phyloP scores from a whole-genome alignment of 2,888 invertebrate species.

The Nemotelus pantherinus region DNA sequence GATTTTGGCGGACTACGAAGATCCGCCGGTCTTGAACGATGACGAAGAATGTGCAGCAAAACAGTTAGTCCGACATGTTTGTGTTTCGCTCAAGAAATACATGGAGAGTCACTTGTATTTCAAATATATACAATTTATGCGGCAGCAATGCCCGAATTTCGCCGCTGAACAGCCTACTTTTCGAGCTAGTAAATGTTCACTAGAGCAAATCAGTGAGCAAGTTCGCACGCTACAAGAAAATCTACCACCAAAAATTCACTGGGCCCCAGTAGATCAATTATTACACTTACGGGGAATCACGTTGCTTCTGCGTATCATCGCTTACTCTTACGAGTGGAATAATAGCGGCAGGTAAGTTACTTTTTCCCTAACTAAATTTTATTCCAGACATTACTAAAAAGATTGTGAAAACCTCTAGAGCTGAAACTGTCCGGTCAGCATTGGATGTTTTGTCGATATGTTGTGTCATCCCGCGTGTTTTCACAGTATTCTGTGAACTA shows the following conservation, averaged over 20 bases:
- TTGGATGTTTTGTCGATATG: slow-evolving; percentile 91
- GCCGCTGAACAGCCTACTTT: slow-evolving; percentile 63
- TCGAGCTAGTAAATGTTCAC: slow-evolving; percentile 72
- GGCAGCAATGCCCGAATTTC: slow-evolving; percentile 67
- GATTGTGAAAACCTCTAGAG: slow-evolving; percentile 63
- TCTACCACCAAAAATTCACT: slow-evolving; percentile 79
- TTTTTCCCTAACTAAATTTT: too few relatives aligned
- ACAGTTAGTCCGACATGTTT: slow-evolving; percentile 91
- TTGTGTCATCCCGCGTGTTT: slow-evolving; percentile 86
- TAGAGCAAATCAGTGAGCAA: slow-evolving; percentile 87
- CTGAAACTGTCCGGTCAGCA: slow-evolving; percentile 83
- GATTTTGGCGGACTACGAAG: slow-evolving; percentile 78
- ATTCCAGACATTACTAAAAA: too few relatives aligned
- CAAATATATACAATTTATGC: slow-evolving; percentile 77
- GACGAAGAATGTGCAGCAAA: slow-evolving; percentile 91
- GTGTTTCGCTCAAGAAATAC: slow-evolving; percentile 88
- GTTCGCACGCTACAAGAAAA: slow-evolving; percentile 82
- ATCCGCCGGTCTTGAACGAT: slow-evolving; percentile 71
- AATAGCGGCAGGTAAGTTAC: slow-evolving; percentile 76
- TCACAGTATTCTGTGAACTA: slow-evolving; percentile 76
- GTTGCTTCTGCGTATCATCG: slow-evolving; percentile 85
- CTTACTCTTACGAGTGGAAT: slow-evolving; percentile 92
- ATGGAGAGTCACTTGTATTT: slow-evolving; percentile 88
- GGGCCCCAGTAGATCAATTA: slow-evolving; percentile 91
- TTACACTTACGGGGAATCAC: slow-evolving; percentile 84